Evolutionary conservation across 2,797 vertebrate genomes (phyloP), one percentile per base, ranked within the genome.

Genomic region (Diglossa cyanea): DNA sequence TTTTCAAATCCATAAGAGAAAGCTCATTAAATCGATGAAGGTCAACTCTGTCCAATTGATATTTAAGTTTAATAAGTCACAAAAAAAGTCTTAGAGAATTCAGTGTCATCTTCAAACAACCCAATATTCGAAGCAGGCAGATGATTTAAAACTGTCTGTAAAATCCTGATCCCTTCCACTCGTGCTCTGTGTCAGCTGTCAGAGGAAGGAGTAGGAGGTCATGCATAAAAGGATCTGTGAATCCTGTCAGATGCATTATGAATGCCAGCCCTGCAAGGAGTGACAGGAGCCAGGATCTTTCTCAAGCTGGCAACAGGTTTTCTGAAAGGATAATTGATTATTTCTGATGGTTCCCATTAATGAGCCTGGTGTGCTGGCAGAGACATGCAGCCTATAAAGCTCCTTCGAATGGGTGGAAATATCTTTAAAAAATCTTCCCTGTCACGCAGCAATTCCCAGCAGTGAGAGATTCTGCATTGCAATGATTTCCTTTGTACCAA

Each of bases 1-100:
- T 93, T 95, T 95, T 86, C 61, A 44, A 60, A 81, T 88, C 63
- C 53, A 1, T 53, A 48, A 54, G 57, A 65, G 78, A 89, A 85
- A 77, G 40, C 68, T 94, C 75, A 92, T 95, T 94, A 91, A 68
- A 54, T 80, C 84, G 80, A 92, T 70, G 94, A 86, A 92, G 84
- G 84, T 91, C 93, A 68, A 1, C 51, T 74, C 78, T 58, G 54
- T 72, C 61, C 72, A 70, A 86, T 33, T 80, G 66, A 72, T 88
- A 83, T 54, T 83, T 79, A 71, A 67, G 53, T 94, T 85, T 90
- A 92, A 77, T 66, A 94, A 93, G 67, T 74, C 78, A 61, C 0
- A 0, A 86, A 88, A 81, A 82, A 90, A 54, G 14, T 79, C 83
- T 75, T 55, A 40, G 54, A 48, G 40, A 78, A 92, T 93, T 94